A percentile compares a stretch with the other conserved stretches of the same genome.
Evolutionary conservation across 1,140 invertebrate species (phyloP).

Genomic region (Phymorhynchus buccinoides): DNA sequence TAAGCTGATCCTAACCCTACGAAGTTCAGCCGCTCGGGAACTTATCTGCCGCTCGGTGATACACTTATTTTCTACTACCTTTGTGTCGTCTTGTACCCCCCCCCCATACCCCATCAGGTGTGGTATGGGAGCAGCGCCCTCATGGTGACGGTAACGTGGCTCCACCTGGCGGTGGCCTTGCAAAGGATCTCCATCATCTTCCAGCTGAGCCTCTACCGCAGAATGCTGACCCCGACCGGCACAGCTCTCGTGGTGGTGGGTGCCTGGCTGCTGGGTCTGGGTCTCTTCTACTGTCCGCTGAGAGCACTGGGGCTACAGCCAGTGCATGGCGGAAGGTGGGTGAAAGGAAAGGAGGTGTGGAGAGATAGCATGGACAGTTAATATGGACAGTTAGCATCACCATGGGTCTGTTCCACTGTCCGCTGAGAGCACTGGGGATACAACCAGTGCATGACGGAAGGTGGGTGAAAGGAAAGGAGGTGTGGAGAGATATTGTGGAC

Average conservation of each 20-base stretch:
- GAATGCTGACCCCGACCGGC: conserved; percentile 18
- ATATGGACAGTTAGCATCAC: too few relatives aligned
- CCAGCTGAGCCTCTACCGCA: conserved; percentile 4
- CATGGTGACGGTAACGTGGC: conserved; percentile 19
- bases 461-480: background rate
- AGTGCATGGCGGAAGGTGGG: conserved; percentile 5
- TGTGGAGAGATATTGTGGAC: background rate
- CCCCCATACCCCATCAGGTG: too few relatives aligned
- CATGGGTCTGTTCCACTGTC: too few relatives aligned
- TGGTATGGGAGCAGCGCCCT: conserved; percentile 22
- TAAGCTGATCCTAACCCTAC: too few relatives aligned
- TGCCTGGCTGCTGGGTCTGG: conserved; percentile 11
- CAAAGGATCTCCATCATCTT: conserved; percentile 23
- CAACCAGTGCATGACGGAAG: too few relatives aligned
- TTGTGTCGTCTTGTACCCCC: too few relatives aligned
- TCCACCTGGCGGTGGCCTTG: conserved; percentile 24
- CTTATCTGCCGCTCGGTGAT: too few relatives aligned
- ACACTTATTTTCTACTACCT: too few relatives aligned
- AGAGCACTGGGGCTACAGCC: conserved; percentile 3
- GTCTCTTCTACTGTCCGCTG: conserved; percentile 15
- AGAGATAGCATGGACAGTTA: background rate
- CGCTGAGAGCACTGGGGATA: too few relatives aligned
- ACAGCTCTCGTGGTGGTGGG: background rate
- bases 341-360: background rate
- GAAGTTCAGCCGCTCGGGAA: too few relatives aligned